Evolutionary conservation across 2,113 vertebrate species (phyloP).

Genomic region (Castor canadensis): DNA sequence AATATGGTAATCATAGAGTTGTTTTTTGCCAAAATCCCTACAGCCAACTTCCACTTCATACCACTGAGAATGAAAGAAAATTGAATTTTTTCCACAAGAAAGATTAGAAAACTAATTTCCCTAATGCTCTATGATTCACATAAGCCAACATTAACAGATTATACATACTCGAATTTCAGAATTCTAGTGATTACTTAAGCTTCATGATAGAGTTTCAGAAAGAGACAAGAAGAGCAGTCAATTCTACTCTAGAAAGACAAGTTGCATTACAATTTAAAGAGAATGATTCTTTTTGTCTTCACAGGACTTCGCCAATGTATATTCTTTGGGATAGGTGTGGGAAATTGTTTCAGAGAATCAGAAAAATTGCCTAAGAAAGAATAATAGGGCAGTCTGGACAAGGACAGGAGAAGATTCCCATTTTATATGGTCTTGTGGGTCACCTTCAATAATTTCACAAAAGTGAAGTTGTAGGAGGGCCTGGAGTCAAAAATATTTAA

Average conservation of each 20-base stretch:
- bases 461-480: background rate
- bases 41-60: background rate
- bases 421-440: background rate
- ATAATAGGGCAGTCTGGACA: background rate
- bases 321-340: background rate
- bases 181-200: background rate
- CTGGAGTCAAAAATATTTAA: background rate
- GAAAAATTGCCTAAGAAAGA: background rate
- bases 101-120: constrained; percentile 32
- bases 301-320: background rate
- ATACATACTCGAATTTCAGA: constrained; percentile 7
- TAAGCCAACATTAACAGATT: constrained; percentile 7
- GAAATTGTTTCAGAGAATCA: background rate
- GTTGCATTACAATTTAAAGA: background rate
- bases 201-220: background rate
- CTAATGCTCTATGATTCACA: background rate
- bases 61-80: constrained; percentile 24
- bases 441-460: background rate
- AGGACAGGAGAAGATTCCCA: background rate
- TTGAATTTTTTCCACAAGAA: background rate
- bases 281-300: background rate
- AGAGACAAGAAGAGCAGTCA: background rate
- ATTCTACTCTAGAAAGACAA: background rate
- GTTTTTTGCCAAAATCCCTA: background rate
- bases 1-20: background rate